These are phyloP conservation scores for Dasyornis broadbenti DNA, from an alignment of 2,113 vertebrate species.

Conservation along the genomic window DNA sequence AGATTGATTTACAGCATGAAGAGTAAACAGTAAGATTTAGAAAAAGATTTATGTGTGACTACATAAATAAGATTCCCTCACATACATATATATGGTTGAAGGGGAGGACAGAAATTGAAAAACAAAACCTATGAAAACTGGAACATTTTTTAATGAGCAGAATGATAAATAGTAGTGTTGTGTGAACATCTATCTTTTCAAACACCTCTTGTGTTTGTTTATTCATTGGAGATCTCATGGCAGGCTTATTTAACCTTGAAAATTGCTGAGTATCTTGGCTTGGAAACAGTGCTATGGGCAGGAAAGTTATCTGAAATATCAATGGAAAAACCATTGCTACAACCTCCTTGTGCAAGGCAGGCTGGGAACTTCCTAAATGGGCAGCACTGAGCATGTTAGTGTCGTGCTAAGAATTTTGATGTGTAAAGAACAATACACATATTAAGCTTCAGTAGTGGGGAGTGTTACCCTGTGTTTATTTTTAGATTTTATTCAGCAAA, in stretches of 20 bases:
- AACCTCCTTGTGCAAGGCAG: not conserved
- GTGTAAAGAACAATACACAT: not conserved
- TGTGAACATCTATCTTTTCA: not conserved
- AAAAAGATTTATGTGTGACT: not conserved
- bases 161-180: not conserved
- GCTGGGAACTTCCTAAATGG: accelerated
- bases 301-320: not conserved
- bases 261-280: not conserved
- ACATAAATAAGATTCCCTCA: not conserved
- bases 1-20: not conserved
- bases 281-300: not conserved
- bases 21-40: not conserved
- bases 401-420: accelerated
- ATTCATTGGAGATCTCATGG: not conserved
- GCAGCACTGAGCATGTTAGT: not conserved
- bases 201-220: not conserved
- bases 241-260: not conserved
- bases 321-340: not conserved
- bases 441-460: not conserved
- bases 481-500: not conserved
- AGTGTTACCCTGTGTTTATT: not conserved
- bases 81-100: not conserved
- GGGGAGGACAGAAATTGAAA: not conserved
- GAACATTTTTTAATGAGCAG: not conserved
- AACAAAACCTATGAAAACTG: not conserved